phyloP scores from a whole-genome alignment of 92 coral and sea anemone genomes.

The Porites cylindrica region DNA sequence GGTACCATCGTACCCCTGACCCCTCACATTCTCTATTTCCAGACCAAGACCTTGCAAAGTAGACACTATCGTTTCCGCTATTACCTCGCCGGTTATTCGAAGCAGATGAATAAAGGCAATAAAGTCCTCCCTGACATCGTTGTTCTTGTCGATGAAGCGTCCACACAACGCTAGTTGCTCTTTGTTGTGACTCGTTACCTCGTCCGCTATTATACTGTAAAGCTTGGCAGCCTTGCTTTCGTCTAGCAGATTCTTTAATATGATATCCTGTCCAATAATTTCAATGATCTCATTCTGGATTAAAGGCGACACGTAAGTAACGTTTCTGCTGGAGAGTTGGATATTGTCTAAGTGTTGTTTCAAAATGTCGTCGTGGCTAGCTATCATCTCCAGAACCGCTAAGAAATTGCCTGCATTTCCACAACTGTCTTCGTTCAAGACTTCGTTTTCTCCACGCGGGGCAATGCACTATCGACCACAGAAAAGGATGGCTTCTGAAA shows the following conservation, averaged over 20 bases:
- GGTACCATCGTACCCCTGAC: slow-evolving; percentile 72
- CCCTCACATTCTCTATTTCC: slow-evolving; percentile 40
- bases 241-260: not conserved
- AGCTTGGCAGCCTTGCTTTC: slow-evolving; percentile 35
- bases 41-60: slow-evolving; percentile 49
- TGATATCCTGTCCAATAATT: slow-evolving; percentile 32
- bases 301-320: slow-evolving; percentile 16
- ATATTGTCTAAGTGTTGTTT: slow-evolving; percentile 35
- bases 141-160: slow-evolving; percentile 38
- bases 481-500: slow-evolving; percentile 28
- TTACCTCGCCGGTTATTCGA: slow-evolving; percentile 32
- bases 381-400: slow-evolving; percentile 13
- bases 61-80: slow-evolving; percentile 39
- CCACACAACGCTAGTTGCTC: slow-evolving; percentile 42
- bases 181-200: slow-evolving; percentile 59
- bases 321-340: slow-evolving; percentile 20
- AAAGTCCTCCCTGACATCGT: slow-evolving; percentile 48
- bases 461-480: slow-evolving; percentile 22
- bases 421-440: slow-evolving; percentile 4
- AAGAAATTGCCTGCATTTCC: slow-evolving; percentile 16
- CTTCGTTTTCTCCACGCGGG: slow-evolving; percentile 27
- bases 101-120: slow-evolving; percentile 26
- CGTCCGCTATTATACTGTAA: slow-evolving; percentile 53
- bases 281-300: slow-evolving; percentile 38
- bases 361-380: slow-evolving; percentile 4